Evolutionary conservation across 2,888 invertebrate species (phyloP).

Genomic region (Biston stratarius): DNA sequence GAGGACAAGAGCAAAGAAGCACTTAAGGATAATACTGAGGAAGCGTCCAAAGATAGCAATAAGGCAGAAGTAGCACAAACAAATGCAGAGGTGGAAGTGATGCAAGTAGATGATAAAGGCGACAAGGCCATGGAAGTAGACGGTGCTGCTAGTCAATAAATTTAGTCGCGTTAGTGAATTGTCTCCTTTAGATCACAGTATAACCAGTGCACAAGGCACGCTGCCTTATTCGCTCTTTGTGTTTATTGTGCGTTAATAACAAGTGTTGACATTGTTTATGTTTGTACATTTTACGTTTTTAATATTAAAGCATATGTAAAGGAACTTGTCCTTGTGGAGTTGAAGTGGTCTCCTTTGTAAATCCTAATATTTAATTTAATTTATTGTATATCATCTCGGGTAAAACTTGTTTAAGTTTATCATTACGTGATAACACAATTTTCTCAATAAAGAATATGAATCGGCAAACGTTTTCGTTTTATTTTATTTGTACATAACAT

Average conservation of each 20-base stretch:
- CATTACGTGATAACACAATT: constrained; percentile 82
- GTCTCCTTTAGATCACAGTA: constrained; percentile 65
- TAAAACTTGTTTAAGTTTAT: constrained; percentile 71
- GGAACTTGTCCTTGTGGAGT: constrained; percentile 71
- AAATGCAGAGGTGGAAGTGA: constrained; percentile 59
- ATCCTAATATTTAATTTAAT: constrained; percentile 74
- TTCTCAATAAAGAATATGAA: constrained; percentile 81
- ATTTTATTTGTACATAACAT: constrained; percentile 38
- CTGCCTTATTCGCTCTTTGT: constrained; percentile 58
- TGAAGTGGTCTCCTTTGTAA: constrained; percentile 66
- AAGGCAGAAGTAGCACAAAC: constrained; percentile 51
- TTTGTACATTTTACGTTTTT: constrained; percentile 82
- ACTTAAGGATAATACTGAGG: constrained; percentile 59
- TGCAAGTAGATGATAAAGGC: constrained; percentile 69
- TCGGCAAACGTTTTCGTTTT: constrained; percentile 57
- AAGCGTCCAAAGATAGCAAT: constrained; percentile 59
- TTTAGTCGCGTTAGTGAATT: constrained; percentile 76
- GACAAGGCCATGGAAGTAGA: constrained; percentile 80
- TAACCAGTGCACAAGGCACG: constrained; percentile 39
- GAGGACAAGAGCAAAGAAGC: constrained; percentile 43
- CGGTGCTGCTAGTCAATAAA: constrained; percentile 84
- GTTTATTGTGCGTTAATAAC: constrained; percentile 70
- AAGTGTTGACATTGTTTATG: constrained; percentile 78
- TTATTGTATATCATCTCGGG: constrained; percentile 83
- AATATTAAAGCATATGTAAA: constrained; percentile 69